phyloP scores from a whole-genome alignment of 2,113 vertebrate genomes.

The Leucopsar rothschildi region DNA sequence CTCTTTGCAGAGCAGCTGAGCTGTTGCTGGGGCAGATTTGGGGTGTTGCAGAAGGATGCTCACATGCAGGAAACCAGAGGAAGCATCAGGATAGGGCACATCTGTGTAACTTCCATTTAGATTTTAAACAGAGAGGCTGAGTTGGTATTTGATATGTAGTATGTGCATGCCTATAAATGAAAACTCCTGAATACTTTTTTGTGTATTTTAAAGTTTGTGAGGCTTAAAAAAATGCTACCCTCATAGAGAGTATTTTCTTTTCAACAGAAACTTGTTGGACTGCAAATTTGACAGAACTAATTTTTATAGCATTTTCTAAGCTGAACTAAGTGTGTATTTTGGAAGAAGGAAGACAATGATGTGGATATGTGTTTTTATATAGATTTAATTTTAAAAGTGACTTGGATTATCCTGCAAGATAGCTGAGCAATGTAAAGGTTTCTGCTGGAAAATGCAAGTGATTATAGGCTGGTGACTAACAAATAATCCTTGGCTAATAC shows the following conservation, averaged over 20 bases:
- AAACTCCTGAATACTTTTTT: background rate
- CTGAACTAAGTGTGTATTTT: conserved; percentile 13
- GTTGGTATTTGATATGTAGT: background rate
- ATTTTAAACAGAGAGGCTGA: background rate
- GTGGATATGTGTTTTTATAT: background rate
- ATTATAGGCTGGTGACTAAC: background rate
- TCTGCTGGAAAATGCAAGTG: conserved; percentile 25
- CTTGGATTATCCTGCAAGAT: background rate
- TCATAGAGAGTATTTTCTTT: background rate
- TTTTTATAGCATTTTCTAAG: background rate
- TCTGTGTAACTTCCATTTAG: background rate
- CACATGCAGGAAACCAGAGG: background rate
- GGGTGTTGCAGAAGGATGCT: background rate
- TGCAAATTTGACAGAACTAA: conserved; percentile 1
- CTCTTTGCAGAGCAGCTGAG: background rate
- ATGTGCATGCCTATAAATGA: background rate
- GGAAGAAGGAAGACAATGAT: background rate
- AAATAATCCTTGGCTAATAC: conserved; percentile 36
- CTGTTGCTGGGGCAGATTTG: background rate
- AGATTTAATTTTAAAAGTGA: conserved; percentile 4
- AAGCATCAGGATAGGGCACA: fast-evolving
- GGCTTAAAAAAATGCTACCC: background rate
- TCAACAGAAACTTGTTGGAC: background rate
- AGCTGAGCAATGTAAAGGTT: background rate
- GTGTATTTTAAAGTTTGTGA: background rate